phyloP scores from a whole-genome alignment of 2,797 vertebrate genomes.

The Arremon aurantiirostris region DNA sequence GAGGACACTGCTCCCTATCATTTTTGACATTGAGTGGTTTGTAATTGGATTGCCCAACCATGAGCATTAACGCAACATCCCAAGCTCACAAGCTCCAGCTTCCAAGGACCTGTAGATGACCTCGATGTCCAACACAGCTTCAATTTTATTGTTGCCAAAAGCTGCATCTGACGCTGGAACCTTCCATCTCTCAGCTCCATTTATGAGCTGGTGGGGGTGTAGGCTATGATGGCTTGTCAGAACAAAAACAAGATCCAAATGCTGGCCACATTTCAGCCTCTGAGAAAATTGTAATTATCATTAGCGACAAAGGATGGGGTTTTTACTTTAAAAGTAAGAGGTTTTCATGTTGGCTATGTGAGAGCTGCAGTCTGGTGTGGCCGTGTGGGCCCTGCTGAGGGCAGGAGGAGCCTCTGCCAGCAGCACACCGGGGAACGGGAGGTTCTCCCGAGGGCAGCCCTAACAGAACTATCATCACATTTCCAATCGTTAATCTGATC shows the following conservation, averaged over 20 bases:
- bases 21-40: neutral
- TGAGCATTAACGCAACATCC: neutral
- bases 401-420: neutral
- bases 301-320: neutral
- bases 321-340: neutral
- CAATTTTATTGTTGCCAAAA: neutral
- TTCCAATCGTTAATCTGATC: neutral
- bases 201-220: neutral
- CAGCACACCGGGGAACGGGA: accelerated
- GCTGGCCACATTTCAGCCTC: neutral
- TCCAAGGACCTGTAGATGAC: neutral
- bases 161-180: neutral
- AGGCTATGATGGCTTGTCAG: neutral
- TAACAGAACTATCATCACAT: neutral
- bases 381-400: neutral
- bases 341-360: accelerated
- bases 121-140: neutral
- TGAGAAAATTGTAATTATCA: neutral
- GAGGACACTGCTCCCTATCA: neutral
- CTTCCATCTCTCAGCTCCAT: neutral
- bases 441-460: neutral
- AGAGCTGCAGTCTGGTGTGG: neutral
- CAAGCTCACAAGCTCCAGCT: neutral
- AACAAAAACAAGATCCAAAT: neutral
- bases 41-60: neutral